phyloP scores from a whole-genome alignment of 2,888 invertebrate genomes.

The Trissoscelio sp. region DNA sequence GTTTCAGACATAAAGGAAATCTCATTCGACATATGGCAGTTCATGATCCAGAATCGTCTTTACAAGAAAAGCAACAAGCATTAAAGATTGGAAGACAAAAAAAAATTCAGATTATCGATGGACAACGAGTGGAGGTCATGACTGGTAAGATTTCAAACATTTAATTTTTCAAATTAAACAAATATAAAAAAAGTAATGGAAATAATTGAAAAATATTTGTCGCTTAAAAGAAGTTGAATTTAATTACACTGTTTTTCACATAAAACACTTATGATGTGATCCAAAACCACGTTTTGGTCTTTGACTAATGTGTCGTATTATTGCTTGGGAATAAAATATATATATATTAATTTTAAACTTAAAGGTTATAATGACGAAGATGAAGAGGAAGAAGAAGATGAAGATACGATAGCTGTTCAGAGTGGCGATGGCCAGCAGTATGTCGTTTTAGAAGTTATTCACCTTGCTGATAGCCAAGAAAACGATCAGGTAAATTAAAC shows the following conservation, averaged over 20 bases:
- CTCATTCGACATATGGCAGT: slow-evolving; percentile 95
- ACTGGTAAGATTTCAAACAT: slow-evolving; percentile 75
- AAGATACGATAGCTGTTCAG: slow-evolving; percentile 88
- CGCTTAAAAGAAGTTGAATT: neutral
- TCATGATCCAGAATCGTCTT: slow-evolving; percentile 93
- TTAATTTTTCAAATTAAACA: neutral
- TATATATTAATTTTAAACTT: slow-evolving; percentile 82
- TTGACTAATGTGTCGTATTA: slow-evolving; percentile 79
- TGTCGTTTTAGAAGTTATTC: slow-evolving; percentile 95
- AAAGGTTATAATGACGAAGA: slow-evolving; percentile 83
- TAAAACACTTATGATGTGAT: slow-evolving; percentile 80
- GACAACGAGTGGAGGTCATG: slow-evolving; percentile 82
- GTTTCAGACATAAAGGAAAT: slow-evolving; percentile 92
- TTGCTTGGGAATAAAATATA: slow-evolving; percentile 64
- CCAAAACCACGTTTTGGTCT: slow-evolving; percentile 75
- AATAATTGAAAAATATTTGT: neutral
- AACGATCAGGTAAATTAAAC: slow-evolving; percentile 85
- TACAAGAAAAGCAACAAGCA: slow-evolving; percentile 89
- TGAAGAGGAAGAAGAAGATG: slow-evolving; percentile 83
- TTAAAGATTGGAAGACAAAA: slow-evolving; percentile 91
- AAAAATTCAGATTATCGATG: slow-evolving; percentile 88
- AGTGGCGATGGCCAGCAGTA: slow-evolving; percentile 92
- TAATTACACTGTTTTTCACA: neutral
- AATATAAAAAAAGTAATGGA: neutral
- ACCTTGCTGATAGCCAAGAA: slow-evolving; percentile 88